A percentile compares a stretch with the other conserved stretches of the same genome.
These are phyloP conservation scores for Riparia riparia DNA, from an alignment of 2,113 vertebrate species.

Conservation along the genomic window DNA sequence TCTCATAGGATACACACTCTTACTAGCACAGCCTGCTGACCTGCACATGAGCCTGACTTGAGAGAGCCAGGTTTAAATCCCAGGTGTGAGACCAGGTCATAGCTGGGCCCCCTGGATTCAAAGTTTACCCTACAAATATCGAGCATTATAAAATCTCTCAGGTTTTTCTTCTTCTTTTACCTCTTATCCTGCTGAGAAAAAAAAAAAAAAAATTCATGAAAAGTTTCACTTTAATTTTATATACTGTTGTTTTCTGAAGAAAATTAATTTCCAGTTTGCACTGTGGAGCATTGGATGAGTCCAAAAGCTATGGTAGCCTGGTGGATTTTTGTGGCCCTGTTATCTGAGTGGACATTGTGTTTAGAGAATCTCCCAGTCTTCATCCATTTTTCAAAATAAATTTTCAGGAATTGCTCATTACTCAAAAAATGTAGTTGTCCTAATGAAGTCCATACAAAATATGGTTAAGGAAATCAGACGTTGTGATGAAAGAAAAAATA, in stretches of 20 bases:
- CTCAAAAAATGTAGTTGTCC: background rate
- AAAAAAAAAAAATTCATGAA: background rate
- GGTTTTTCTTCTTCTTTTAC: background rate
- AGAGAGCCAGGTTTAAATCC: background rate
- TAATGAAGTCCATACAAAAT: background rate
- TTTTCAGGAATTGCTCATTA: background rate
- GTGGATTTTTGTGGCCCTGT: rapidly evolving
- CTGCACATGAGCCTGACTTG: background rate
- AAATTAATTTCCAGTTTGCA: background rate
- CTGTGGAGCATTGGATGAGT: background rate
- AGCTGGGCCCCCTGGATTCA: background rate
- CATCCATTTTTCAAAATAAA: background rate
- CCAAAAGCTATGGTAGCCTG: background rate
- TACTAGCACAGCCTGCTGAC: background rate
- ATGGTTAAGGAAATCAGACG: background rate
- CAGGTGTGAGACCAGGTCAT: background rate
- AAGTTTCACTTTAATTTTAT: background rate
- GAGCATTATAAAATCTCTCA: background rate
- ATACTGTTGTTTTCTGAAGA: background rate
- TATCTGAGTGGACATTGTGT: background rate
- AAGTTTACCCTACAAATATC: background rate
- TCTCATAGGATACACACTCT: background rate
- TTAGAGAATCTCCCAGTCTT: background rate
- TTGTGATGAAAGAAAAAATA: background rate
- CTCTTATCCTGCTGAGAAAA: background rate